Base-by-base conservation (phyloP, 2,797 vertebrate genomes). In the Urophycis tenuis region DNA sequence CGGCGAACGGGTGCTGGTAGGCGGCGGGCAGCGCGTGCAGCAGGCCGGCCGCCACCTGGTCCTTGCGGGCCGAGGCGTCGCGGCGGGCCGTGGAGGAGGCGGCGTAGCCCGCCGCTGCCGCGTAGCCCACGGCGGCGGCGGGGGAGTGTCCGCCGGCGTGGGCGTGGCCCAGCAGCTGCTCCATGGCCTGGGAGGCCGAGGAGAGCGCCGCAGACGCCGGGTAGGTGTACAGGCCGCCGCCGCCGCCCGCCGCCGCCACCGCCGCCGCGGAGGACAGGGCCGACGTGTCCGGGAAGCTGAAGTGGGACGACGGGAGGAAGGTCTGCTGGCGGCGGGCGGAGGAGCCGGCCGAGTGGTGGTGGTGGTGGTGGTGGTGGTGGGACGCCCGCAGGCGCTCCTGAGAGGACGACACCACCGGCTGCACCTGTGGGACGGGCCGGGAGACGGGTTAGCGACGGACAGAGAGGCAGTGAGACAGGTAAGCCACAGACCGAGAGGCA, bases 1-100 rank as follows among this genome's bases (percentile, higher is more conserved):
- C 35, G 14, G 91, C 73, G 79, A 97, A 98, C 87, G 95, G 96
- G 88, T 97, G 98, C 90, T 97, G 96, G 92, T 96, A 94, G 49
- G 96, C 95, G 5, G 95, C 91, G 1, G 97, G 94, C 0, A 95
- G 95, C 79, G 95, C 92, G 64, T 97, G 96, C 41, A 96, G 94
- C 89, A 98, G 92, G 74, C 96, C 88, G 49, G 30, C 73, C 1
- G 89, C 91, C 69, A 92, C 89, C 0, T 90, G 89, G 30, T 97
- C 96, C 92, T 97, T 97, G 83, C 96, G 94, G 39, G 93, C 90
- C 86, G 95, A 92, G 74, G 95, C 91, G 83, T 93, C 88, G 75
- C 91, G 89, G 82, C 88, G 85, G 82, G 91, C 85, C 6, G 95
- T 95, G 2, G 94, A 84, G 75, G 86, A 93, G 53, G 6, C 19